Base-by-base conservation (phyloP, 1,140 invertebrate genomes). In the Cheumatopsyche charites region DNA sequence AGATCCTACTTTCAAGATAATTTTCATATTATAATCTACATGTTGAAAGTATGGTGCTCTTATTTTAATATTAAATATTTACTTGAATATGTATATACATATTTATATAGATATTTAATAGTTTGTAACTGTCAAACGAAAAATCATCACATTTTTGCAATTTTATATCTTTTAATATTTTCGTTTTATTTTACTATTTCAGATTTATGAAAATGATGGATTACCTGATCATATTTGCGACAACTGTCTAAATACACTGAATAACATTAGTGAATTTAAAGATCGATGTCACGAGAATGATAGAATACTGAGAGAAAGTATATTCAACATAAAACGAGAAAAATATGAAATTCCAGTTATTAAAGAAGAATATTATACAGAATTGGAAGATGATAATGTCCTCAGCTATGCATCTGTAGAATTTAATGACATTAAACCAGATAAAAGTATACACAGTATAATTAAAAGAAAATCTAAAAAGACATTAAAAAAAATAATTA, bases 201-300 rank as follows among this genome's bases (percentile, higher is more conserved):
- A 75, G 73, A 70, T 75, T 29, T 70, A 65, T 29, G n/a, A 73
- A 62, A 72, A 75, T 68, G 74, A 75, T 21, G 71, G 74, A 1
- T 61, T 75, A 52, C 74, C 74, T 0, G 74, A 75, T 36, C 45
- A 66, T n/a, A 63, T 75, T 42, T 75, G 74, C 29, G 41, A 23
- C 52, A 29, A 67, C 11, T 75, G 74, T 25, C 26, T 75, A 23
- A 68, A 41, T 17, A 72, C 62, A 15, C 63, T 75, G 23, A 42
- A 70, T 43, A 41, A 62, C 3, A 62, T 71, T 13, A 23, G 62
- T 7, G 68, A 70, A 6, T 75, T 75, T 45, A 66, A 62, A 55
- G 67, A 62, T 41, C 67, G 62, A 13, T 75, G 74, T 19, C 71
- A 75, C 19, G 68, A 68, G 25, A 71, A 65, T 21, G 71, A 75